Evolutionary conservation across 2,113 vertebrate species (phyloP).

Genomic region (Zosterops hypoxanthus): DNA sequence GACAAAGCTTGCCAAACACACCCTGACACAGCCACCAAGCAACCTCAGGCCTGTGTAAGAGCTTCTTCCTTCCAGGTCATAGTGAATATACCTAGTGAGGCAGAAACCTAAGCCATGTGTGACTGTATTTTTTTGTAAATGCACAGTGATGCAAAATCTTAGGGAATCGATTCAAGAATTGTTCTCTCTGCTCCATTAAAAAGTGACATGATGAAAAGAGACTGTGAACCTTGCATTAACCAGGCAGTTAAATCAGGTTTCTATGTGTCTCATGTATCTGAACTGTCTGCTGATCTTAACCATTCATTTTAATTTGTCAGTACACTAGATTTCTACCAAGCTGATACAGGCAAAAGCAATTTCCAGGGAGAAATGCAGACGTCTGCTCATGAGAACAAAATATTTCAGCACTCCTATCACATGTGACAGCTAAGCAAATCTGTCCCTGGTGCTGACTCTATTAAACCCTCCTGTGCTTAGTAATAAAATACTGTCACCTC

Average conservation of each 20-base stretch:
- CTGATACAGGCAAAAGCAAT: neutral
- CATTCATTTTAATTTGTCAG: neutral
- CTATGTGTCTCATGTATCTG: neutral
- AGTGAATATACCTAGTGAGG: neutral
- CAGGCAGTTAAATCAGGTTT: neutral
- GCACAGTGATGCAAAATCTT: neutral
- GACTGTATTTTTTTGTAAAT: neutral
- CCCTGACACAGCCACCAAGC: neutral
- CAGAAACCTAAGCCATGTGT: neutral
- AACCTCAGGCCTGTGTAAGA: neutral
- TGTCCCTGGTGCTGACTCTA: constrained; percentile 9
- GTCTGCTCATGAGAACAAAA: neutral
- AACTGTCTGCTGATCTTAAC: neutral
- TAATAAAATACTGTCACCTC: neutral
- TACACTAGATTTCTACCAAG: neutral
- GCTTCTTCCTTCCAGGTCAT: neutral
- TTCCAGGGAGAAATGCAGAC: neutral
- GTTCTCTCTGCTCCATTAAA: neutral
- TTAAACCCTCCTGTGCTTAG: neutral
- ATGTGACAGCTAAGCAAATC: constrained; percentile 23
- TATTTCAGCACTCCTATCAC: constrained; percentile 15
- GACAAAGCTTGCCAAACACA: neutral
- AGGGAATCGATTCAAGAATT: neutral
- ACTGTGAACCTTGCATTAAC: neutral
- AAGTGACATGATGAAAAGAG: constrained; percentile 10